phyloP scores from a whole-genome alignment of 1,140 invertebrate genomes.

The Drosophila paulistorum region DNA sequence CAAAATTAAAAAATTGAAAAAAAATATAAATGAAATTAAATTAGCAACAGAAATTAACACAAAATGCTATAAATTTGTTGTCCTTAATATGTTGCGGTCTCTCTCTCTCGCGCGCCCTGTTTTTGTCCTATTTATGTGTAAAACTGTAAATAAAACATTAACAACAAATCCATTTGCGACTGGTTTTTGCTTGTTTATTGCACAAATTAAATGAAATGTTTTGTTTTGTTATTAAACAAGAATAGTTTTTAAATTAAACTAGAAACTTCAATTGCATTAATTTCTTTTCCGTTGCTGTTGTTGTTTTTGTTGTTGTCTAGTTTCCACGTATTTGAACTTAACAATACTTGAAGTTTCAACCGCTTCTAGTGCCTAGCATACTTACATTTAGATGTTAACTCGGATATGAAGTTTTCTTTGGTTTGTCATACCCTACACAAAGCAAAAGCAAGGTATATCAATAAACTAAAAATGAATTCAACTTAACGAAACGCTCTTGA shows the following conservation, averaged over 20 bases:
- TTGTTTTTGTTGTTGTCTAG: neutral
- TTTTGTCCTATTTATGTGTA: conserved; percentile 52
- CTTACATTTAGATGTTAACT: conserved; percentile 15
- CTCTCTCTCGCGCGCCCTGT: neutral
- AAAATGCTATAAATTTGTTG: conserved; percentile 36
- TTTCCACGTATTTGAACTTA: neutral
- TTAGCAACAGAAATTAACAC: conserved; percentile 65
- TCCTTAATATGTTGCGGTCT: neutral
- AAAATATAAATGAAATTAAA: conserved; percentile 61
- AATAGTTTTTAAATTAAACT: conserved; percentile 8
- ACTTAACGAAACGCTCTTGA: too few species aligned
- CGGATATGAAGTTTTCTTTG: neutral
- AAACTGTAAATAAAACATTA: neutral
- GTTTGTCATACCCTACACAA: neutral
- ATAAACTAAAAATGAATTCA: neutral
- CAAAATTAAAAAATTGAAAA: conserved; percentile 9
- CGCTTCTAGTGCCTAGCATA: neutral
- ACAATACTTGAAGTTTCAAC: neutral
- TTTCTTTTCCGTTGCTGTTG: conserved; percentile 5
- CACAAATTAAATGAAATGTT: conserved; percentile 37
- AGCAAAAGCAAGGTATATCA: neutral
- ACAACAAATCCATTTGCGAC: neutral
- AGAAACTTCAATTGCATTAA: neutral
- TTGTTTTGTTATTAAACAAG: conserved; percentile 43
- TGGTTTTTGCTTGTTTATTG: conserved; percentile 34